Evolutionary conservation across 2,888 invertebrate genomes (phyloP), one percentile per base, ranked within the genome.

Genomic region (Agapostemon virescens): DNA sequence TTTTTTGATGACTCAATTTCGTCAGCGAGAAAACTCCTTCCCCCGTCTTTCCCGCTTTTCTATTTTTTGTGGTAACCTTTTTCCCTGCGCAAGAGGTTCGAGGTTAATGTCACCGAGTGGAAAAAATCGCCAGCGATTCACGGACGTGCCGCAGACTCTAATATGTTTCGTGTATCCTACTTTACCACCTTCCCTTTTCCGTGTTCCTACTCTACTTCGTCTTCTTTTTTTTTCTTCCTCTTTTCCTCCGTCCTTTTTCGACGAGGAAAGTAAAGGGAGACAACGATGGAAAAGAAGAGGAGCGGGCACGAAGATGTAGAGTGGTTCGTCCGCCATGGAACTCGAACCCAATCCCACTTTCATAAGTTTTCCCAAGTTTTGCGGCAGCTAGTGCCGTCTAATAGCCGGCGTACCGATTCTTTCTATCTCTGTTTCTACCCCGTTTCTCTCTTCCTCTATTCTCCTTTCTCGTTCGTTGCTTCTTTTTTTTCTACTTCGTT

Each of bases 1-100:
- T 91, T 90, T 69, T 90, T 87, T 88, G 88, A 90, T 89, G 88
- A 85, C 89, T 91, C 90, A 91, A 91, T 92, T 90, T 90, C 80
- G 81, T 82, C 79, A 78, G 73, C 69, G 73, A 13, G 61, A 30
- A 33, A 67, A 67, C 67, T 30, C 33, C 61, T 0, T 3, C n/a
- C 20, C 17, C 63, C 13, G 15, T 15, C n/a, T 49, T 9, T 49
- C 55, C 52, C 55, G 30, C 55, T 75, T 74, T 81, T 70, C 77
- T 74, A 58, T 74, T 69, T 77, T 52, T 26, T 26, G 30, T 30
- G 49, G 30, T 30, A 23, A 33, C 26, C 63, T 30, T 3, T 45
- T 38, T 26, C 17, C 58, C n/a, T 15, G 58, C 33, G 68, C 38
- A 66, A 55, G 79, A 77, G 68, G 83, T 81, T 87, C 77, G 79